Conservation (phyloP, 2,888 invertebrate genomes). For the Drosophila yooni region DNA sequence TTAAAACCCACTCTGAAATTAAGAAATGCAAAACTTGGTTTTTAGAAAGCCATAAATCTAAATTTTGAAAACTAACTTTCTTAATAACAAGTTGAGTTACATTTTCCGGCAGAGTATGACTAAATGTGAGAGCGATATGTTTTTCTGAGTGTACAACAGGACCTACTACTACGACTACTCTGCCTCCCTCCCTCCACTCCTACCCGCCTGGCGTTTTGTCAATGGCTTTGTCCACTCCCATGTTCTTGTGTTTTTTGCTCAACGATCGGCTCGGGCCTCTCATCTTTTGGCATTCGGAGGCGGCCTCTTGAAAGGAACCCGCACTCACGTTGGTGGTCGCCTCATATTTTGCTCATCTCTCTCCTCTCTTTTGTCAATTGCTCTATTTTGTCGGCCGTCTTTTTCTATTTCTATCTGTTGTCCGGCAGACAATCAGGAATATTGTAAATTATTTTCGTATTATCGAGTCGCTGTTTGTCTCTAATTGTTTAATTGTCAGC, state of each 20-base stretch:
- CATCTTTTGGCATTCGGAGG: constrained; percentile 53
- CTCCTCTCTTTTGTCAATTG: constrained; percentile 70
- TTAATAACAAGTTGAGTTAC: too few species aligned
- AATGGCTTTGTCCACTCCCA: constrained; percentile 75
- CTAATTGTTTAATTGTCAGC: constrained; percentile 82
- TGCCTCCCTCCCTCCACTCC: background rate
- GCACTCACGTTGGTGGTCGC: constrained; percentile 67
- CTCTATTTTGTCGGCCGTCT: constrained; percentile 69
- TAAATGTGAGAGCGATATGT: background rate
- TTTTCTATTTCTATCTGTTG: constrained; percentile 4
- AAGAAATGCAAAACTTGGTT: too few species aligned
- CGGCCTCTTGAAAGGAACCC: constrained; percentile 64
- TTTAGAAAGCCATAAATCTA: too few species aligned
- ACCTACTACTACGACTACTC: constrained; percentile 14
- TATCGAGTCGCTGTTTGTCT: constrained; percentile 79
- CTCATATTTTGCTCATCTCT: constrained; percentile 69
- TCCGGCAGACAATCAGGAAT: constrained; percentile 41
- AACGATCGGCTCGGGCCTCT: constrained; percentile 58
- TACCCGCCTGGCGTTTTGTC: constrained; percentile 52
- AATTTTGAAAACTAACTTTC: too few species aligned
- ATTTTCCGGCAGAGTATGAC: too few species aligned
- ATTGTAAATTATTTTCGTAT: constrained; percentile 82
- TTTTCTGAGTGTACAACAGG: background rate
- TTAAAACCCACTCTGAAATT: background rate
- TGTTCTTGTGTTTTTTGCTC: constrained; percentile 5